A percentile compares a stretch with the other conserved stretches of the same genome.
Evolutionary conservation across 2,797 vertebrate genomes (phyloP).

Genomic region (Epinephelus malabaricus): DNA sequence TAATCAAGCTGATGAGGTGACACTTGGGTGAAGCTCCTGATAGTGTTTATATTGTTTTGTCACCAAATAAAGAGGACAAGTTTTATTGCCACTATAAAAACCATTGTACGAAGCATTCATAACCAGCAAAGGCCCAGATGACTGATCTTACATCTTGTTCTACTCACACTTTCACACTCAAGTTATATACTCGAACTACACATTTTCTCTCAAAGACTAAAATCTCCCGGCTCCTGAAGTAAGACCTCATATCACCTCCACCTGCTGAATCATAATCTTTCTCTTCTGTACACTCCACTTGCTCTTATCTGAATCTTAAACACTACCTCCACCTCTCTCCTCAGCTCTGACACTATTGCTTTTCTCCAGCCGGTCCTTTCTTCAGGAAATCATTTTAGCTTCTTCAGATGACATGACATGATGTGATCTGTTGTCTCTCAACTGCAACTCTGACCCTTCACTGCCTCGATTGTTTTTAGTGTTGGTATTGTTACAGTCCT

Average conservation of each 20-base stretch:
- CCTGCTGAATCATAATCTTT: background rate
- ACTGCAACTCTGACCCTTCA: background rate
- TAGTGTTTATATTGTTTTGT: background rate
- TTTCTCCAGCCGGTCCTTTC: background rate
- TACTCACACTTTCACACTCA: background rate
- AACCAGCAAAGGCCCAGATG: background rate
- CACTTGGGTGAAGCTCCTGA: conserved; percentile 4
- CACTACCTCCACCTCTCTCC: conserved; percentile 5
- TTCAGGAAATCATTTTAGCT: background rate
- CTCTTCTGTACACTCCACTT: background rate
- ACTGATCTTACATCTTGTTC: background rate
- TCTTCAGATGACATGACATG: background rate
- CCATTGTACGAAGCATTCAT: too few relatives aligned
- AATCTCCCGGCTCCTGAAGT: background rate
- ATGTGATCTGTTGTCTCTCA: conserved; percentile 6
- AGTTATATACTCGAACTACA: background rate
- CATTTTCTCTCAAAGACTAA: conserved; percentile 22
- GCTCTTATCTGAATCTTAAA: conserved; percentile 16
- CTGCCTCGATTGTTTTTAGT: background rate
- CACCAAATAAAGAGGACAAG: background rate
- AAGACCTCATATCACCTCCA: background rate
- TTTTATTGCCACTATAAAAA: background rate
- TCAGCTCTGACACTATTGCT: conserved; percentile 1
- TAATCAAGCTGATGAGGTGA: conserved; percentile 17
- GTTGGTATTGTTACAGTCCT: background rate